Evolutionary conservation across 2,888 invertebrate species (phyloP), one percentile per base, ranked within the genome.

Genomic region (Ceramica pisi): DNA sequence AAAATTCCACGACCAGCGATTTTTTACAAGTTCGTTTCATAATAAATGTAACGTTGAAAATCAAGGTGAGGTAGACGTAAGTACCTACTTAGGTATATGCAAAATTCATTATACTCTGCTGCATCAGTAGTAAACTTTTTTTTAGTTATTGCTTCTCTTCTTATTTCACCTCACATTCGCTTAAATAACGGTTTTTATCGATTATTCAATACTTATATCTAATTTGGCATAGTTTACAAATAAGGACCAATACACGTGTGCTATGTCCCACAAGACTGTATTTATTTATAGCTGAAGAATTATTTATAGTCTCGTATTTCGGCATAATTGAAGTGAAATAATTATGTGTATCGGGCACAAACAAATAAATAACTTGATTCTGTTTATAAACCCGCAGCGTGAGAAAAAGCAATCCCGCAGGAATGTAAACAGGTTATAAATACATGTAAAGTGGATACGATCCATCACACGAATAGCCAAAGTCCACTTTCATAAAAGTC

Each of bases 1-100:
- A 80, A 83, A 84, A 88, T 81, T 81, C 83, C 83, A 82, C 82
- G 73, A 72, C 79, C 71, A 23, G 77, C 62, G 73, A 72, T 86
- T 88, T 88, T 88, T 87, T 88, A 82, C 75, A 86, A 83, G 67
- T 78, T 80, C 63, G 70, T 62, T 80, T 67, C 80, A 86, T 85
- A 84, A 85, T 83, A 84, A 70, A 74, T 76, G 64, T 68, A 60
- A 55, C 35, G 26, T 60, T 44, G 41, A 57, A 70, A 67, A 71
- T 50, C 44, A 48, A 57, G 50, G 53, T 21, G 19, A 61, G 19
- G n/a, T 57, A 21, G 35, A 31, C 1, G 38, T 38, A 31, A 0
- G 38, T 38, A 31, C 31, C 31, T 31, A 59, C 41, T 44, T 21
- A 46, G 2, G 0, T 46, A n/a, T 53, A 78, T 57, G 31, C 46